These are phyloP conservation scores for Seladonia tumulorum DNA, from an alignment of 2,888 invertebrate genomes.

Conservation along the genomic window DNA sequence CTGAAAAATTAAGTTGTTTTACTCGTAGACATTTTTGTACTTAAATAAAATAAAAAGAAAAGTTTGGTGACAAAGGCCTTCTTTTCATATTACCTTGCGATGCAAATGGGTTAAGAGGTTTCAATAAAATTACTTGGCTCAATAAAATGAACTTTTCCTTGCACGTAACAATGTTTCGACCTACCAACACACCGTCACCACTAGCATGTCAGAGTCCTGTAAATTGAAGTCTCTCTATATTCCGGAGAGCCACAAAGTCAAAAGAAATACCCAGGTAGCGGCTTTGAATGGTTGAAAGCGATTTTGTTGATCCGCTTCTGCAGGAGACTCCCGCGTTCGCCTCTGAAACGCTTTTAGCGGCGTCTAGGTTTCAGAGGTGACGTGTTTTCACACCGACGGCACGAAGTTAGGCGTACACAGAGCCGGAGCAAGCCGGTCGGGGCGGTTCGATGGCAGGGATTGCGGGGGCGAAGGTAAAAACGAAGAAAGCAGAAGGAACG, in stretches of 20 bases:
- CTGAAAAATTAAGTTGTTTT: no score
- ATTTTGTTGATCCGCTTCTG: constrained; percentile 16
- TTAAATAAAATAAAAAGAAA: no score
- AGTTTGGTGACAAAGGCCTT: no score
- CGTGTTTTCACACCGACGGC: constrained; percentile 69
- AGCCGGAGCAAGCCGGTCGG: constrained; percentile 54
- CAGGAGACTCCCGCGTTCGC: constrained; percentile 10
- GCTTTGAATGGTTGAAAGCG: constrained; percentile 2
- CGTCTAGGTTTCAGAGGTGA: constrained; percentile 51
- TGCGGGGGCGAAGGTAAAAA: constrained; percentile 50
- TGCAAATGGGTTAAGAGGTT: no score
- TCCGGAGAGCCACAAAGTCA: neutral
- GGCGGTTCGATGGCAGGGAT: constrained; percentile 44
- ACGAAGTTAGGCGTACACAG: neutral
- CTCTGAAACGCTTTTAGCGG: constrained; percentile 63
- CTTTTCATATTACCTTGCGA: no score
- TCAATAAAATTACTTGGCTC: neutral
- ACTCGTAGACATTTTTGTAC: no score
- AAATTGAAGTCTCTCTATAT: neutral
- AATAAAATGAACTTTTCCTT: neutral
- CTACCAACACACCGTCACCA: neutral
- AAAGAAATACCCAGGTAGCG: constrained; percentile 4
- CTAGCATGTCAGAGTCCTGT: neutral
- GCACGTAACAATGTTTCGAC: neutral
- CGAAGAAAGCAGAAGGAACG: constrained; percentile 41